Evolutionary conservation across 1,140 invertebrate species (phyloP), one percentile per base, ranked within the genome.

Genomic region (Drosophila simulans): DNA sequence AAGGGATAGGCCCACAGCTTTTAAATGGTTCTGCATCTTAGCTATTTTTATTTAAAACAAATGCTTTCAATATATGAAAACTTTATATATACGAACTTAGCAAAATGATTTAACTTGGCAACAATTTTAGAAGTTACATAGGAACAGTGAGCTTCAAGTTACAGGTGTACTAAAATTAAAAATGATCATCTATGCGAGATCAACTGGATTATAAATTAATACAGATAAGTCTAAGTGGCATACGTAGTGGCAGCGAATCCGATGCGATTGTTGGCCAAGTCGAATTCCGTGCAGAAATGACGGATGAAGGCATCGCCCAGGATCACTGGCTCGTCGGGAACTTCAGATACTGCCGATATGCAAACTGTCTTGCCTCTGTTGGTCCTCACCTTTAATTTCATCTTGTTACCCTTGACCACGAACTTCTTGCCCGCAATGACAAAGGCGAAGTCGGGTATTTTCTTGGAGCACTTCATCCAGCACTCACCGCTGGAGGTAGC

Each of bases 221-320:
- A 4, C 5, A 11, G 0, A 4, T n/a, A 10, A 13, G 15, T 15
- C 40, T 37, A 42, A 4, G 20, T 55, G 15, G 5, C 11, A 1
- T 37, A 64, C 0, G 58, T 51, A 5, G 71, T 40, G 13, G 60
- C 42, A 20, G 72, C 72, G 11, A 75, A 57, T 12, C 72, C 72
- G 0, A 75, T 53, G n/a, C 35, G 62, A n/a, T 35, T 66, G 0
- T 53, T 57, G 3, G 27, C 3, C 12, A 40, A 0, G 22, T 75
- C 72, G 12, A 75, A 75, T 1, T 57, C 40, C 1, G 35, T 42
- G 35, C 71, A 75, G 22, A 40, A 53, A 25, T 58, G 54, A 12
- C 71, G 53, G 5, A 75, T 58, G 1, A 54, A 52, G 35, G 72
- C 39, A 37, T 75, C 72, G 5, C 72, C 72, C 15, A 75, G 34